Conservation (phyloP, 1,140 invertebrate genomes). For the Ips typographus region DNA sequence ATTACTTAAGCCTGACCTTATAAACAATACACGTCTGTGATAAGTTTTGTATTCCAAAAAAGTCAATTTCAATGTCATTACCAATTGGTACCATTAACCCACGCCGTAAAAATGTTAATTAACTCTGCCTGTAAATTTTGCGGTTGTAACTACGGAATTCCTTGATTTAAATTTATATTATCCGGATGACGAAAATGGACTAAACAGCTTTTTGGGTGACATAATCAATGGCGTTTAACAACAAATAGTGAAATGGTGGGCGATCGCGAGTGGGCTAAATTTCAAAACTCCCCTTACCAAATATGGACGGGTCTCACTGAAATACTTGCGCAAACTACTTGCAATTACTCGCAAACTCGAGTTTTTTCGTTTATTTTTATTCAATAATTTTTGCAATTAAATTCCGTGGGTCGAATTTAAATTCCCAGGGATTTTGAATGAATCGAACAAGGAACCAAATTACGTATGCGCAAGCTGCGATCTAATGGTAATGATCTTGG, state of each 20-base stretch:
- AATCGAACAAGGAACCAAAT: background rate
- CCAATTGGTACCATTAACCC: background rate
- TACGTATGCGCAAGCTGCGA: background rate
- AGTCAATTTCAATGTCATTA: constrained; percentile 10
- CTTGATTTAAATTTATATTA: too few relatives aligned
- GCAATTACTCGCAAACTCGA: background rate
- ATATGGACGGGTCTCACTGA: constrained; percentile 6
- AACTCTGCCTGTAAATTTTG: constrained; percentile 8
- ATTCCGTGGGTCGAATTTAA: background rate
- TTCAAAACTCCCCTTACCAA: constrained; percentile 20
- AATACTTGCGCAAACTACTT: too few relatives aligned
- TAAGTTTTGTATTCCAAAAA: background rate
- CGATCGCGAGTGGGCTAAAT: constrained; percentile 22
- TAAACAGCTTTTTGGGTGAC: background rate
- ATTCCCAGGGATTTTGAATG: background rate
- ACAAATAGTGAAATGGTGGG: constrained; percentile 8
- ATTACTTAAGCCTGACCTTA: too few relatives aligned
- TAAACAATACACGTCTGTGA: too few relatives aligned
- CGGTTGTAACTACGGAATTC: background rate
- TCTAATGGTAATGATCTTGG: background rate
- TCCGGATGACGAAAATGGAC: too few relatives aligned
- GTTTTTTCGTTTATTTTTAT: background rate
- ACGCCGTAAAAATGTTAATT: background rate
- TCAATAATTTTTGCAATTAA: background rate
- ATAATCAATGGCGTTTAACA: constrained; percentile 17